Conservation (phyloP, 2,113 vertebrate species). For the Elephas maximus region DNA sequence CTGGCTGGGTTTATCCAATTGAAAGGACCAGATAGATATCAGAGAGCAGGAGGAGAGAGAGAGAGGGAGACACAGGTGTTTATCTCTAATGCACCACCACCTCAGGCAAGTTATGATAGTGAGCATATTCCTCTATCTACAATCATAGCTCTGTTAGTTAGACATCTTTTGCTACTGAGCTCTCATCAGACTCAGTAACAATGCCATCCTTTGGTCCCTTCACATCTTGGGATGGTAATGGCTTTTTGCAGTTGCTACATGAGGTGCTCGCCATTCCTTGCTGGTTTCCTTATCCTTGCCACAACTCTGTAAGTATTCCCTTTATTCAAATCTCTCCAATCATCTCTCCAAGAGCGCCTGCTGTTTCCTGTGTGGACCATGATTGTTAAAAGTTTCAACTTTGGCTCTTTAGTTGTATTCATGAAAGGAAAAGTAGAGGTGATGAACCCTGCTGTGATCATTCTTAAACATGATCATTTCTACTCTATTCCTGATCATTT, state of each 20-base stretch:
- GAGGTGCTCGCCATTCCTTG: not conserved
- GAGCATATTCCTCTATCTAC: not conserved
- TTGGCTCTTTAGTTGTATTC: not conserved
- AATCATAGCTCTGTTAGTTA: not conserved
- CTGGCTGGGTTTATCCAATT: not conserved
- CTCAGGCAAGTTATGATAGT: not conserved
- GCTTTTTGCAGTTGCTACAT: not conserved
- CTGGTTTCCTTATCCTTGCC: not conserved
- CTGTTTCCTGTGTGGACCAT: not conserved
- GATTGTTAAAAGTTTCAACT: not conserved
- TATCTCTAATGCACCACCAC: not conserved
- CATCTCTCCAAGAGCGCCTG: not conserved
- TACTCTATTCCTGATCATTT: not conserved
- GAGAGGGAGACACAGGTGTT: not conserved
- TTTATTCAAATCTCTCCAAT: not conserved
- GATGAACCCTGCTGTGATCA: not conserved
- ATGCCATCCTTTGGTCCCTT: not conserved
- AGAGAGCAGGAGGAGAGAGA: not conserved
- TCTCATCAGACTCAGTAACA: not conserved
- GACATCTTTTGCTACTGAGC: not conserved
- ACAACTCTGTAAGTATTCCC: not conserved
- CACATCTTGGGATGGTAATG: not conserved
- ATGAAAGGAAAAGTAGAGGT: not conserved
- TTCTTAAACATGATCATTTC: not conserved
- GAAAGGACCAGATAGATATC: not conserved